Percentiles rank a stretch among this genome's conserved stretches.
Conservation (phyloP, 2,113 vertebrate genomes). For the Cyrtonyx montezumae region DNA sequence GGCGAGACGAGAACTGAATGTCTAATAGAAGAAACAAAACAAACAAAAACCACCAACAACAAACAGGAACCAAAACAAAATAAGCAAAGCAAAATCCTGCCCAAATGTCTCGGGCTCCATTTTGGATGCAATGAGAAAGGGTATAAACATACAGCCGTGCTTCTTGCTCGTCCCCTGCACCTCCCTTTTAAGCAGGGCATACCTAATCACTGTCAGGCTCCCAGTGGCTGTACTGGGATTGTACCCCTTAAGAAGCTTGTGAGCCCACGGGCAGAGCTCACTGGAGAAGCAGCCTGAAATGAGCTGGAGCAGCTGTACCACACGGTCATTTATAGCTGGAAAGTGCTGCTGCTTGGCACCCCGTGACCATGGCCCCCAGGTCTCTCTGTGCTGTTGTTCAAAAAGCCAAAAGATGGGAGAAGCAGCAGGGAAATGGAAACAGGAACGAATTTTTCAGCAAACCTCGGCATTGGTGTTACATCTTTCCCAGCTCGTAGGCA, state of each 20-base stretch:
- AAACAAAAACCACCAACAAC: background rate
- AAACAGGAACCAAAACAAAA: background rate
- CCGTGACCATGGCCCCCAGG: background rate
- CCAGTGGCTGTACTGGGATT: background rate
- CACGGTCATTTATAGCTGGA: fast-evolving
- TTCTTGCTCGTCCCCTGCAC: background rate
- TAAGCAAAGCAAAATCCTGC: background rate
- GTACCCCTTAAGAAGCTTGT: background rate
- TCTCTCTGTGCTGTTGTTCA: background rate
- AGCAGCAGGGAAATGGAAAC: background rate
- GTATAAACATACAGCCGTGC: background rate
- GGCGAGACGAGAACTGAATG: background rate
- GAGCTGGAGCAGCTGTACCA: background rate
- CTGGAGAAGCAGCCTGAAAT: background rate
- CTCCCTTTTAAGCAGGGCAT: background rate
- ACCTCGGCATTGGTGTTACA: background rate
- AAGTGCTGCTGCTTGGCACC: background rate
- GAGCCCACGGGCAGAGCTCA: fast-evolving
- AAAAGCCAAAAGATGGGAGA: background rate
- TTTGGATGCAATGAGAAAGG: background rate
- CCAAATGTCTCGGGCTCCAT: background rate
- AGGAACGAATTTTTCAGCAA: background rate
- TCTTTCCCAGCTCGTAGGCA: background rate
- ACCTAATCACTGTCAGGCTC: background rate
- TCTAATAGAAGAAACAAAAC: background rate